Conservation (phyloP, 2,797 vertebrate species). For the Pseudochromis fuscus region DNA sequence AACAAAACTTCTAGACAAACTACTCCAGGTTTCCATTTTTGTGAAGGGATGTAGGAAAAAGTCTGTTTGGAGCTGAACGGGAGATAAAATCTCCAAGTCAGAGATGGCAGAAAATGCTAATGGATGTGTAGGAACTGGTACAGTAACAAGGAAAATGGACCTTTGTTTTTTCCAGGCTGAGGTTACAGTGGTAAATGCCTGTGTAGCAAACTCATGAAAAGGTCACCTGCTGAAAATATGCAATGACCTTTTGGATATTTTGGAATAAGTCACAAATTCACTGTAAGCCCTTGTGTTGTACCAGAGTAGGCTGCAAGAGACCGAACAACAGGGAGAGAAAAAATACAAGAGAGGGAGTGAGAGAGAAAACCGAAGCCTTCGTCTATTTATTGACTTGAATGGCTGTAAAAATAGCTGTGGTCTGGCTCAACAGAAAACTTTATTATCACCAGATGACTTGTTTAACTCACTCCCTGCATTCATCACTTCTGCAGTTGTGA, state of each 20-base stretch:
- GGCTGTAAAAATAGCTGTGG: constrained; percentile 76
- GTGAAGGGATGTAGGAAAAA: constrained; percentile 20
- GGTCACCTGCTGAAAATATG: constrained; percentile 80
- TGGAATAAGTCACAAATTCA: constrained; percentile 57
- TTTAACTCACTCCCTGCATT: constrained; percentile 39
- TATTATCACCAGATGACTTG: constrained; percentile 74
- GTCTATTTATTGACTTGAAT: constrained; percentile 72
- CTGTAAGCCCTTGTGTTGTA: constrained; percentile 49
- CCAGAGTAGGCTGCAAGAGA: constrained; percentile 26
- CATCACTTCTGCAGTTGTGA: constrained; percentile 38
- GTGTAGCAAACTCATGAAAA: constrained; percentile 59
- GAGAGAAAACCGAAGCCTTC: constrained; percentile 42
- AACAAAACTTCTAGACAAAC: constrained; percentile 6
- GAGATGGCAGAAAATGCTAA: constrained; percentile 66
- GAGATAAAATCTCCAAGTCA: constrained; percentile 54
- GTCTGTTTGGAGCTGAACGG: constrained; percentile 48
- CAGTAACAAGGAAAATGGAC: constrained; percentile 63
- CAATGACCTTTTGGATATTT: constrained; percentile 73
- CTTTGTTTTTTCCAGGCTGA: constrained; percentile 71
- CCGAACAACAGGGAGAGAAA: constrained; percentile 4
- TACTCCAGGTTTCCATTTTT: constrained; percentile 31
- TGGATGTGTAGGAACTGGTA: constrained; percentile 34
- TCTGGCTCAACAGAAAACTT: constrained; percentile 68
- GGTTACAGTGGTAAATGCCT: constrained; percentile 54
- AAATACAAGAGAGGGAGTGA: constrained; percentile 13